A percentile compares a stretch with the other conserved stretches of the same genome.
Evolutionary conservation across 2,797 vertebrate genomes (phyloP).

Genomic region (Chloroceryle inda): DNA sequence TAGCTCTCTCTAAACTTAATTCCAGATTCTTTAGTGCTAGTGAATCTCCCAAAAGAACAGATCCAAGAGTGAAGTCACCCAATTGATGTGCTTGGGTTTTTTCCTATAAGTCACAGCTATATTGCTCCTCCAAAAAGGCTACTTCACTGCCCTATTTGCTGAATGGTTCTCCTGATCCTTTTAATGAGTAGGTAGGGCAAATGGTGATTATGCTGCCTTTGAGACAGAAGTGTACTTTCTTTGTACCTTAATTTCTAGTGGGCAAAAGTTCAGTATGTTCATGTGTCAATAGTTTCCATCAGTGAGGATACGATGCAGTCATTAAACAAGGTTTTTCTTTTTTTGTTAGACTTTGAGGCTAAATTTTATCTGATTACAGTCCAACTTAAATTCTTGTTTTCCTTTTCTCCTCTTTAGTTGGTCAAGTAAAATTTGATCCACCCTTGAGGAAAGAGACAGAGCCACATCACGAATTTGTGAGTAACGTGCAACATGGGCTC

Average conservation of each 20-base stretch:
- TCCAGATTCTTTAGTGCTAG: background rate
- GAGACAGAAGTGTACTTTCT: background rate
- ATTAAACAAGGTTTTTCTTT: background rate
- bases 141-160: background rate
- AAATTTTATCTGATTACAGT: background rate
- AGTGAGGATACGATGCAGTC: background rate
- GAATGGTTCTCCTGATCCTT: background rate
- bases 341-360: background rate
- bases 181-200: background rate
- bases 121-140: background rate
- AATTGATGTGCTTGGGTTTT: background rate
- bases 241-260: background rate
- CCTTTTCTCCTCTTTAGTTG: constrained; percentile 82
- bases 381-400: background rate
- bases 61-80: background rate
- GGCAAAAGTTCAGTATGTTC: background rate
- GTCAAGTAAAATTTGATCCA: constrained; percentile 96
- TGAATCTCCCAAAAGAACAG: background rate
- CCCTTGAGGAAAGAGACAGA: constrained; percentile 95
- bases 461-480: constrained; percentile 95
- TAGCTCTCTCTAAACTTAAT: background rate
- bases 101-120: background rate
- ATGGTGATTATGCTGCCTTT: background rate
- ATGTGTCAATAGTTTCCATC: background rate
- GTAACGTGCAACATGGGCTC: constrained; percentile 59